Base-by-base conservation (phyloP, 2,113 vertebrate species). In the Lamprotornis superbus region DNA sequence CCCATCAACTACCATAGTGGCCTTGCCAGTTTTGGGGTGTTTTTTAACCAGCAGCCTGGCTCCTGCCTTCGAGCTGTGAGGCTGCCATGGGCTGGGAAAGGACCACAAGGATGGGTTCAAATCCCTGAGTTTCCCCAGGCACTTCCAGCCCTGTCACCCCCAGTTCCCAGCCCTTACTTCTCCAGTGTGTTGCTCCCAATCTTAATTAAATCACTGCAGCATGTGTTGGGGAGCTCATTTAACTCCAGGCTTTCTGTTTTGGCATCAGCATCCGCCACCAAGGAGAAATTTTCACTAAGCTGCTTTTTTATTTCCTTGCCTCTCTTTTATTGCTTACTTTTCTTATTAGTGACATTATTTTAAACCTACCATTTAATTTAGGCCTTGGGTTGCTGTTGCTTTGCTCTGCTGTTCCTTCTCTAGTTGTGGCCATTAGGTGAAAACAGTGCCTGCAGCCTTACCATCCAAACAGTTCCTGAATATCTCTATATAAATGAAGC, bases 41-140 rank as follows among this genome's bases (percentile, higher is more conserved):
- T 53, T 78, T 86, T 42, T 16, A 35, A 23, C 17, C 7, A 3
- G 16, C 49, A 46, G 42, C n/a, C 30, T 11, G n/a, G 21, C 25
- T 59, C 21, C 35, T 46, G 42, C n/a, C 65, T 47, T 16, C 0
- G 0, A 25, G 28, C 28, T 8, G 3, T 5, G 75, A 30, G 23
- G 50, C 42, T 53, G 21, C 37, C 12, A 0, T 4, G 44, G 74
- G 42, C 49, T 33, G 42, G 40, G 59, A 37, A 16, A 59, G n/a
- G 15, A 23, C 33, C 27, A 11, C 5, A 6, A 37, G 56, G 28
- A 12, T 12, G 31, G 18, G 21, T 37, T 55, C 42, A 13, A 30
- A 33, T 23, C 37, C 10, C 1, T 0, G 2, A 12, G 14, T 7
- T 61, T n/a, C 33, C 44, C 37, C 3, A 1, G 23, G 47, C 27